These are phyloP conservation scores for Lophura nycthemera DNA, from an alignment of 2,113 vertebrate genomes.

Conservation along the genomic window DNA sequence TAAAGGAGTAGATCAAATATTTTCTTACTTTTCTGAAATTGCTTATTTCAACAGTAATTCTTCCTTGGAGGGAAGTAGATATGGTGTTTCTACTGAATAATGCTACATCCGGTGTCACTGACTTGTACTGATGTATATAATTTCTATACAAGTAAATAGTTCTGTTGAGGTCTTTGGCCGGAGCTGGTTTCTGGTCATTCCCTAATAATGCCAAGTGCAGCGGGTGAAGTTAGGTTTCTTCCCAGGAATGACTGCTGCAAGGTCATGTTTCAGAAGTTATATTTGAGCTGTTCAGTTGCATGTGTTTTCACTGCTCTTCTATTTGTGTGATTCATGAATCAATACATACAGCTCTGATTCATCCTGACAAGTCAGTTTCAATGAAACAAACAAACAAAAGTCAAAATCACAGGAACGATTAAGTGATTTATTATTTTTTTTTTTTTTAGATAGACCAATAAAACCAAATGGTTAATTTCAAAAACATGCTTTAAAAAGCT, in stretches of 20 bases:
- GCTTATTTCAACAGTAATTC: background rate
- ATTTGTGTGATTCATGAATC: background rate
- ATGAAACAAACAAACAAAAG: background rate
- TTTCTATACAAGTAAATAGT: background rate
- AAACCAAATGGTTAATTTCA: slow-evolving; percentile 44
- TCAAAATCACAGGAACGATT: background rate
- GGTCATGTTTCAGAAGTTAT: background rate
- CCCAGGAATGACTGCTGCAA: background rate
- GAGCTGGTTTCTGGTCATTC: background rate
- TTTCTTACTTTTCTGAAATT: background rate
- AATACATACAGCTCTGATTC: background rate
- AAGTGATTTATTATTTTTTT: slow-evolving; percentile 35
- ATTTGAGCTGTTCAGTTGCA: background rate
- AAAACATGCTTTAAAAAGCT: slow-evolving; percentile 58
- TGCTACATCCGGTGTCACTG: accelerated
- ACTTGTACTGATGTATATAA: background rate
- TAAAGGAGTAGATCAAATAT: accelerated
- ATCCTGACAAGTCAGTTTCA: background rate
- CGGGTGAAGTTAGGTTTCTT: background rate
- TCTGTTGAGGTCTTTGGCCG: background rate
- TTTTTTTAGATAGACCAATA: slow-evolving; percentile 2
- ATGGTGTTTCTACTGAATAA: background rate
- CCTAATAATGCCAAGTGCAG: background rate
- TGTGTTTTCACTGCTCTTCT: background rate
- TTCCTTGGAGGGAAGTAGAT: background rate